These are phyloP conservation scores for Labia minor DNA, from an alignment of 2,888 invertebrate species.

Conservation along the genomic window DNA sequence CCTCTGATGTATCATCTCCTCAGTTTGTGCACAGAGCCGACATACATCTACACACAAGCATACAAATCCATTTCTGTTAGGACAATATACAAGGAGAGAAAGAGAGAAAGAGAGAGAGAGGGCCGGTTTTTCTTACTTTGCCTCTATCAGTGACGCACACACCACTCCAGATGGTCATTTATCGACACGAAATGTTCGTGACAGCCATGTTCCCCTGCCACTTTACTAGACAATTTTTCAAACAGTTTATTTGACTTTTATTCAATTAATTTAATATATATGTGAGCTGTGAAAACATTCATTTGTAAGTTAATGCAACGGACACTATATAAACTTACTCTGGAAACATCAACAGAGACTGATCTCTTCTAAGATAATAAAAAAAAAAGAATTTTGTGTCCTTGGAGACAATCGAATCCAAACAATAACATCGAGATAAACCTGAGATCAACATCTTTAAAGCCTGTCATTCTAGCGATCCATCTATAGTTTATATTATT, in stretches of 20 bases:
- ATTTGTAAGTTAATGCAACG: background rate
- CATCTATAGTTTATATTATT: no score
- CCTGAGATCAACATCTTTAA: background rate
- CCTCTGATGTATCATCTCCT: background rate
- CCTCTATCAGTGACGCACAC: background rate
- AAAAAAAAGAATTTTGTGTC: background rate
- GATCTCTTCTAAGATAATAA: background rate
- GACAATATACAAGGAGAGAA: background rate
- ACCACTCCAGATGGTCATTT: background rate
- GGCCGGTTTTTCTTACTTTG: background rate
- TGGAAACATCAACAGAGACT: background rate
- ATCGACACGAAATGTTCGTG: no score
- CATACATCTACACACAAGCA: background rate
- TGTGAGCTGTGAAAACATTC: background rate
- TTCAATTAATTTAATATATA: slow-evolving; percentile 7
- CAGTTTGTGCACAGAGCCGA: background rate
- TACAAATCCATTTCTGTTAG: no score
- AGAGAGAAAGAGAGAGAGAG: background rate
- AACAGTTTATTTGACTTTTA: background rate
- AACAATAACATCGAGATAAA: background rate
- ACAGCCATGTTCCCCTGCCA: background rate
- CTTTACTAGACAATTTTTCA: background rate
- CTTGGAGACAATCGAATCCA: background rate
- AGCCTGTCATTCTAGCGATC: no score
- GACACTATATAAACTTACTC: slow-evolving; percentile 1